A percentile compares a stretch with the other conserved stretches of the same genome.
Conservation (phyloP, 2,113 vertebrate genomes). For the Elanoides forficatus region DNA sequence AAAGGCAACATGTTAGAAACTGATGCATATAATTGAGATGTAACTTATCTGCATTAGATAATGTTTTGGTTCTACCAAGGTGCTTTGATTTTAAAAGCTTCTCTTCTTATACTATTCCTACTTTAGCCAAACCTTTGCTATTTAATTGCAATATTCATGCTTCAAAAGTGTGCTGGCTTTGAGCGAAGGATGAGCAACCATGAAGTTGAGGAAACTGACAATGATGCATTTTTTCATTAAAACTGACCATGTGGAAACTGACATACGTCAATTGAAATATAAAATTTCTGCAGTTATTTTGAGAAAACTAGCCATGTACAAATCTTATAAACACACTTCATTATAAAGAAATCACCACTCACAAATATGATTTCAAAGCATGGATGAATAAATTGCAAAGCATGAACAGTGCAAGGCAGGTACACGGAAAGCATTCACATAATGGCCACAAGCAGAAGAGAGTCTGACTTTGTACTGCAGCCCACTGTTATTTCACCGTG, state of each 20-base stretch:
- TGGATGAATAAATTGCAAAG: not conserved
- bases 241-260: slow-evolving; percentile 7
- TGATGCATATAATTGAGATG: not conserved
- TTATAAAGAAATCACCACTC: not conserved
- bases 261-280: not conserved
- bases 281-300: not conserved
- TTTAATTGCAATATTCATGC: not conserved
- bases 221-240: slow-evolving; percentile 5
- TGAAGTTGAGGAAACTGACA: not conserved
- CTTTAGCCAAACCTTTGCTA: not conserved
- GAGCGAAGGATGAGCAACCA: not conserved
- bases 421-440: not conserved
- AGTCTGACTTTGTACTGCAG: not conserved
- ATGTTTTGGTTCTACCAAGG: not conserved
- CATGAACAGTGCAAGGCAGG: not conserved
- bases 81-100: not conserved
- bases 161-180: not conserved
- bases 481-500: not conserved
- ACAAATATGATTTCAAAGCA: not conserved
- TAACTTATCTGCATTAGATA: not conserved
- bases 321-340: not conserved
- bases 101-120: not conserved
- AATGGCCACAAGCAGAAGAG: not conserved
- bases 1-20: not conserved
- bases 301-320: not conserved